Evolutionary conservation across 2,888 invertebrate species (phyloP), one percentile per base, ranked within the genome.

Genomic region (Eupithecia tripunctaria): DNA sequence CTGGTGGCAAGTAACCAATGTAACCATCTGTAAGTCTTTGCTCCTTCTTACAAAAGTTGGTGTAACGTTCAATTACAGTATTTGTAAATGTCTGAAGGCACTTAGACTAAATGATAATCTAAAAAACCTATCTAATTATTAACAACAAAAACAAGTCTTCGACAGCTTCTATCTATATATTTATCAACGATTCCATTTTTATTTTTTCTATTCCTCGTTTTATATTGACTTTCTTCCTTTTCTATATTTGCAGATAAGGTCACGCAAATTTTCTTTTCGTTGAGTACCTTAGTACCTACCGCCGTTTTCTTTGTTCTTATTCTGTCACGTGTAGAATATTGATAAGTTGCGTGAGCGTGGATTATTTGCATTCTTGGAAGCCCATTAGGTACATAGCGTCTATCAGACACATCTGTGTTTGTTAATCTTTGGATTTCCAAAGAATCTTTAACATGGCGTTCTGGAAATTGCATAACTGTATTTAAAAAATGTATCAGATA

Each of bases 281-380:
- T 79, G 79, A 82, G 82, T 80, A 80, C 29, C n/a, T n/a, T n/a
- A n/a, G n/a, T 47, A n/a, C 51, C 21, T 10, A 51, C 79, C 81
- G 82, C 82, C 82, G 82, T 86, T 83, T 87, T 84, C 80, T 79
- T 86, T 83, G 81, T 80, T 84, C 82, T 80, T 64, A 63, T 64
- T 88, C 80, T 85, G 83, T 87, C 89, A 89, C 89, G 88, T 86
- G 85, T 84, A 80, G 84, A 84, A 82, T 88, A 86, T 87, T 91
- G 91, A 92, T 91, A 92, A 90, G 91, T 90, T 84, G 88, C 81
- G 75, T 79, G 82, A 84, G 90, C 89, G 90, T 90, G 74, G 82
- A 81, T 79, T 85, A 88, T 89, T 88, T 89, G 88, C 89, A 89
- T 91, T 88, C 83, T 82, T 78, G 79, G 80, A 80, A 80, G 83